Conservation (phyloP, 2,113 vertebrate genomes). For the Brachyhypopomus gauderio region DNA sequence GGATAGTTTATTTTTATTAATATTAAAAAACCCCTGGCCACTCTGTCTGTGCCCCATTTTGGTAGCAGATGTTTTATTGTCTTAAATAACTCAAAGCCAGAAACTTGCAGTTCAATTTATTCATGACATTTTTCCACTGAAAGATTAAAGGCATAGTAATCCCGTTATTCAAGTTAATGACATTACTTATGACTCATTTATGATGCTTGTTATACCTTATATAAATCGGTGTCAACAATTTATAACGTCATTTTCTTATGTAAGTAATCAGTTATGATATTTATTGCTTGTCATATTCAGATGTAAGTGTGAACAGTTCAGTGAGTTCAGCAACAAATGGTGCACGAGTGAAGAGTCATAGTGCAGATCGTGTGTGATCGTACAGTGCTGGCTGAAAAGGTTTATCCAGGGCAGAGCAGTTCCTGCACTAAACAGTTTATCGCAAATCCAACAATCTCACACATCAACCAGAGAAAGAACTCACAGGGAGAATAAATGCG, state of each 20-base stretch:
- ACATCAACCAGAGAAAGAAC: neutral
- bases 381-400: neutral
- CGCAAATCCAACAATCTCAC: neutral
- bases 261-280: too few relatives aligned
- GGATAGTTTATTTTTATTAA: neutral
- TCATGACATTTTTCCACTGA: neutral
- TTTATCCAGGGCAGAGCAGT: neutral
- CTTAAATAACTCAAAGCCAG: neutral
- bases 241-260: too few relatives aligned
- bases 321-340: slow-evolving; percentile 11
- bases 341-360: neutral
- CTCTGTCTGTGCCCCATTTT: neutral
- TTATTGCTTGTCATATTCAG: slow-evolving; percentile 21
- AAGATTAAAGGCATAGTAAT: neutral
- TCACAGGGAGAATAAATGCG: neutral
- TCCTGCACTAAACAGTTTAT: slow-evolving; percentile 17
- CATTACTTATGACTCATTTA: too few relatives aligned
- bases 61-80: slow-evolving; percentile 29
- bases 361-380: neutral
- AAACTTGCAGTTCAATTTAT: neutral
- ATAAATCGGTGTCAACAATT: too few relatives aligned
- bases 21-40: neutral
- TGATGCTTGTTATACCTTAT: too few relatives aligned
- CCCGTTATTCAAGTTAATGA: neutral
- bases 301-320: slow-evolving; percentile 35